Conservation (phyloP, 2,888 invertebrate species). For the Lepas anatifera region DNA sequence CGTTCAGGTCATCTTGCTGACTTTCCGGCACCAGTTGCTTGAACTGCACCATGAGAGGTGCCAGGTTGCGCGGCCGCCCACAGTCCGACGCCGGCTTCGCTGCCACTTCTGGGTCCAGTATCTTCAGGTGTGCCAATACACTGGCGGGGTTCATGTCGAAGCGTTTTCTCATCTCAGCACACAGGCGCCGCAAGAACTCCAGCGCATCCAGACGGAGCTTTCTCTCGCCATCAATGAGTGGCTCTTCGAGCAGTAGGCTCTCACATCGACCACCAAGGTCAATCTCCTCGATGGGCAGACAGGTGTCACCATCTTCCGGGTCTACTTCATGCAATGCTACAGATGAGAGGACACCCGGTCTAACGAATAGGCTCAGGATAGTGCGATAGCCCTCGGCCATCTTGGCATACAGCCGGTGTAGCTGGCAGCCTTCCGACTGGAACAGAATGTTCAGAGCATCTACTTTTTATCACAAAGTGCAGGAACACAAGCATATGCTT, state of each 20-base stretch:
- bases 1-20: neutral
- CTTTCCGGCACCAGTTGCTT: neutral
- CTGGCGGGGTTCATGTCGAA: neutral
- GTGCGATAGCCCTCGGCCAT: neutral
- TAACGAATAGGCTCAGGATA: neutral
- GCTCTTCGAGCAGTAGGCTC: neutral
- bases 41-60: neutral
- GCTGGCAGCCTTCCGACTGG: neutral
- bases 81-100: neutral
- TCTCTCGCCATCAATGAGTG: neutral
- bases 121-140: neutral
- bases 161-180: neutral
- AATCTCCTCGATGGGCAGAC: neutral
- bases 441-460: neutral
- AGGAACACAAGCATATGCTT: slow-evolving; percentile 16
- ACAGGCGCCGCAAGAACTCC: neutral
- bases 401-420: neutral
- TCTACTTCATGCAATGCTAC: neutral
- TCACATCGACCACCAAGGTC: neutral
- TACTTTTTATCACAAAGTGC: neutral
- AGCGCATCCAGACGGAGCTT: neutral
- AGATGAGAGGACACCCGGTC: neutral
- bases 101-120: neutral
- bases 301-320: neutral
- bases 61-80: neutral